These are phyloP conservation scores for Mus spretus DNA, from an alignment of 2,797 vertebrate species.

Conservation along the genomic window DNA sequence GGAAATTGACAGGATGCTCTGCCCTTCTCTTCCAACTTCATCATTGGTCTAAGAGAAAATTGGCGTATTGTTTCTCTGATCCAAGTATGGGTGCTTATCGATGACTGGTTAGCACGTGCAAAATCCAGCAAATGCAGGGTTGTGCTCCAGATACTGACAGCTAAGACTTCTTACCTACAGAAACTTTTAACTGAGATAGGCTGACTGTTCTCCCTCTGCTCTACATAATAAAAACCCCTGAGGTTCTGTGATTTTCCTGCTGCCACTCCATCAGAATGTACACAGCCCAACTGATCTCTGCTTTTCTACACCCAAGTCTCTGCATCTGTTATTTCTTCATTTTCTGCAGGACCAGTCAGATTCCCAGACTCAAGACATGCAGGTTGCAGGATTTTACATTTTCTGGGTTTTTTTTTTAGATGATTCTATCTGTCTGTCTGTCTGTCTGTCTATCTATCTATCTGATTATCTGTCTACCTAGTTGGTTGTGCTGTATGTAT, in stretches of 20 bases:
- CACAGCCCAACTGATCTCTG: background rate
- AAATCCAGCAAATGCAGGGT: background rate
- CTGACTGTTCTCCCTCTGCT: no score
- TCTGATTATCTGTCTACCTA: no score
- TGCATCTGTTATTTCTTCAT: background rate
- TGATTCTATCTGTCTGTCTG: background rate
- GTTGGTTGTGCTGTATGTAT: background rate
- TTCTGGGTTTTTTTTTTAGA: background rate
- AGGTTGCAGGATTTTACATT: background rate
- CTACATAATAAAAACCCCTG: background rate
- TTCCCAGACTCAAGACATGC: background rate
- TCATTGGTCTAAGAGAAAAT: background rate
- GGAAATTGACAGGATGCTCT: background rate
- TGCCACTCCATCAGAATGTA: background rate
- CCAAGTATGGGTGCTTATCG: background rate
- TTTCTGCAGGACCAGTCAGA: background rate
- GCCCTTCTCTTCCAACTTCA: no score
- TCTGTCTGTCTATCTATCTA: no score
- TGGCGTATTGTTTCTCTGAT: background rate
- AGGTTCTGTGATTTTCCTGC: background rate
- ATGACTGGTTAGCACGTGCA: background rate
- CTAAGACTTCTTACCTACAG: no score
- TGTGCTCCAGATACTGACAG: background rate
- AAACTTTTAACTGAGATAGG: background rate
- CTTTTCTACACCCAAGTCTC: background rate